Evolutionary conservation across 1,140 invertebrate genomes (phyloP).

Genomic region (Plectrocnemia conspersa): DNA sequence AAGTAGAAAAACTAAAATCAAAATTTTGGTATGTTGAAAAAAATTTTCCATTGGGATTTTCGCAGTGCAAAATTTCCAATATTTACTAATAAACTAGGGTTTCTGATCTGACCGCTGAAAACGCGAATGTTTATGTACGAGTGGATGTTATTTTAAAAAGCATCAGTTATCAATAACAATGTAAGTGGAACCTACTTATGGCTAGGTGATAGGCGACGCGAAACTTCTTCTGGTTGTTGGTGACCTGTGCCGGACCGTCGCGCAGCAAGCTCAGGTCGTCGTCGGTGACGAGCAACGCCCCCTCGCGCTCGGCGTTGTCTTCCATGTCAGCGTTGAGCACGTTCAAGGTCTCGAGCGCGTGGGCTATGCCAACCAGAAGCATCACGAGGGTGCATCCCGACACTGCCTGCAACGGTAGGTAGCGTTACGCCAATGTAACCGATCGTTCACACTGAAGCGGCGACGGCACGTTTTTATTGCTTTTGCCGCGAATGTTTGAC

Average conservation of each 20-base stretch:
- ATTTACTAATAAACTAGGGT: too few species aligned
- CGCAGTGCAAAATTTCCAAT: too few species aligned
- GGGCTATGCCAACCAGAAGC: conserved; percentile 32
- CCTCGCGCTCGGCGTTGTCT: conserved; percentile 33
- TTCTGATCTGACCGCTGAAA: too few species aligned
- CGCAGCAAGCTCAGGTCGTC: conserved; percentile 22
- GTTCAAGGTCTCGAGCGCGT: conserved; percentile 33
- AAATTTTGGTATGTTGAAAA: too few species aligned
- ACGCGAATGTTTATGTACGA: too few species aligned
- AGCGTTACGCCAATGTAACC: too few species aligned
- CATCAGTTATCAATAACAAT: neutral
- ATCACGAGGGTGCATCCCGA: conserved; percentile 30
- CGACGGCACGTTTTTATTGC: too few species aligned
- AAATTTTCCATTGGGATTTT: too few species aligned
- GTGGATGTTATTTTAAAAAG: neutral
- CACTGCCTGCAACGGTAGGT: conserved; percentile 32
- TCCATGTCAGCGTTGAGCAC: conserved; percentile 35
- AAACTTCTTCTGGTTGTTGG: conserved; percentile 34
- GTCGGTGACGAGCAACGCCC: conserved; percentile 24
- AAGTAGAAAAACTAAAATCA: too few species aligned
- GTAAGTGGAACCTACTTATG: conserved; percentile 22
- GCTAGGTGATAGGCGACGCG: conserved; percentile 31
- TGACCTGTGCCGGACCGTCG: conserved; percentile 27
- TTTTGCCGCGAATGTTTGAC: too few species aligned
- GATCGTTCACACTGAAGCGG: too few species aligned